Evolutionary conservation across 2,888 invertebrate species (phyloP), one percentile per base, ranked within the genome.

Genomic region (Lissonota sp.): DNA sequence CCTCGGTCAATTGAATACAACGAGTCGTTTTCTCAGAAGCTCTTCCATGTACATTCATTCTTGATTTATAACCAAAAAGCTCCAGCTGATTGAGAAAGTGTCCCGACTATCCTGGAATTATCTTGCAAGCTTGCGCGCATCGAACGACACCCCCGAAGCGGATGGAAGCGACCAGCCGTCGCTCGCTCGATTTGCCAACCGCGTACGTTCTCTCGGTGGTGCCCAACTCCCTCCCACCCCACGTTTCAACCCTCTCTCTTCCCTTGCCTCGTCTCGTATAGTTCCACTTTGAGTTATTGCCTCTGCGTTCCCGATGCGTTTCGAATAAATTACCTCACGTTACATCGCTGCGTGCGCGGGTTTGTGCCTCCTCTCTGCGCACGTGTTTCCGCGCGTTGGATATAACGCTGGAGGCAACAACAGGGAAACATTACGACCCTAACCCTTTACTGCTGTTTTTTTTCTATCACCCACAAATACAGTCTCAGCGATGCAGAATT

Each of bases 251-350:
- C 12, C 10, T 49, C 49, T 49, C 49, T 4, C n/a, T n/a, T n/a
- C 49, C 12, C 40, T 10, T 14, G 26, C 51, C 57, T 39, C 40
- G 55, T 12, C 46, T 14, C 40, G 71, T 71, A 44, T 73, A 55
- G 64, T 70, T 66, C 63, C 83, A 84, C 83, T 84, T 82, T 86
- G 86, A 86, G 84, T 86, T 87, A 87, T 86, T 86, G 86, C 87
- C 81, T 80, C 76, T 83, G 86, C 86, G 83, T 86, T 86, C 81
- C 84, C 86, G 86, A 87, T 86, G 84, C 84, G 80, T 77, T 83
- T 79, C 81, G 84, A 84, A 86, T 86, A 85, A 87, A 87, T 87
- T 87, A 86, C 80, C 79, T 60, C 39, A 26, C 16, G 37, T 53
- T 62, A 58, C 44, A 10, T 44, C 14, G n/a, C 37, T 70, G 58